Evolutionary conservation across 2,113 vertebrate species (phyloP).

Genomic region (Otocyon megalotis): DNA sequence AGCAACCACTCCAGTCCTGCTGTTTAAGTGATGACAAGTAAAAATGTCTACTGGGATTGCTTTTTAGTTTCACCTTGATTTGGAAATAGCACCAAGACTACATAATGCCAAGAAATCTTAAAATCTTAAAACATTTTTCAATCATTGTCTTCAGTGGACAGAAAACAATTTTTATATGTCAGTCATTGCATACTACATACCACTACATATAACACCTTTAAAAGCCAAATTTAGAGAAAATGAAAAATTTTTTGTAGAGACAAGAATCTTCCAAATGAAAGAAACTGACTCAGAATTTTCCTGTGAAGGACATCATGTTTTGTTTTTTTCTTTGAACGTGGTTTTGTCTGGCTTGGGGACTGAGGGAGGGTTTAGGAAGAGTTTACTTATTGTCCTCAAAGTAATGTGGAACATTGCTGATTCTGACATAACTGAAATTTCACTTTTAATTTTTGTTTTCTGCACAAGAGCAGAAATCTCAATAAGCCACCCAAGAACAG

Average conservation of each 20-base stretch:
- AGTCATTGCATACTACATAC: neutral
- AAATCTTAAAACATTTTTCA: constrained; percentile 48
- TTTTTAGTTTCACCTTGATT: neutral
- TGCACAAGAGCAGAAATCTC: neutral
- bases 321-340: constrained; percentile 20
- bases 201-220: neutral
- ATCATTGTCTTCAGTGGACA: neutral
- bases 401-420: constrained; percentile 28
- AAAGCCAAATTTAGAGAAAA: neutral
- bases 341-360: constrained; percentile 36
- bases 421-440: constrained; percentile 59
- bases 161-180: neutral
- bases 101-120: neutral
- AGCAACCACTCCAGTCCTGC: neutral
- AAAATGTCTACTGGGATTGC: neutral
- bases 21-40: neutral
- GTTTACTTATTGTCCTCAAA: constrained; percentile 52
- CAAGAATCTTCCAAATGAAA: neutral
- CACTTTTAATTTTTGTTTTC: constrained; percentile 48
- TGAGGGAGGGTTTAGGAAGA: neutral
- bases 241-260: neutral
- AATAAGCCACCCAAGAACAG: neutral
- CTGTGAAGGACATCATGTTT: neutral
- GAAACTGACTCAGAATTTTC: neutral
- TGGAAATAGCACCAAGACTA: constrained; percentile 8